Conservation (phyloP, 2,888 invertebrate genomes). For the Drosophila kokeensis region DNA sequence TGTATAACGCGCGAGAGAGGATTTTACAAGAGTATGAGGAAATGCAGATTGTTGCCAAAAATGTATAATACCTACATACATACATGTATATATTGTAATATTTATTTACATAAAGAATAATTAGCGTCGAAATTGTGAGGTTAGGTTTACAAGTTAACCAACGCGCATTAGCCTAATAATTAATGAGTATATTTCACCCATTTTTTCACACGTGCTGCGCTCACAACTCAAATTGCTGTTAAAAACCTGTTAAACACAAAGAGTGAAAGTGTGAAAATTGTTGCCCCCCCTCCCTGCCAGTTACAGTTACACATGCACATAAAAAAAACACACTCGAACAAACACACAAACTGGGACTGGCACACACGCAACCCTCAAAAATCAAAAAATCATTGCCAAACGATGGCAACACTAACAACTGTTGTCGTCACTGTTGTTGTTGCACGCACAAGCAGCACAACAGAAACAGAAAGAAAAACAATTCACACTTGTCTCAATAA, state of each 20-base stretch:
- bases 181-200: slow-evolving; percentile 46
- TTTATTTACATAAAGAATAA: neutral
- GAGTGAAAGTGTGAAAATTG: slow-evolving; percentile 79
- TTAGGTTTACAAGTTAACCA: slow-evolving; percentile 29
- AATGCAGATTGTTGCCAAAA: slow-evolving; percentile 57
- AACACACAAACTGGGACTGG: slow-evolving; percentile 32
- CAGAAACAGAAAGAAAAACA: slow-evolving; percentile 70
- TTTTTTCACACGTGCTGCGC: slow-evolving; percentile 45
- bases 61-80: slow-evolving; percentile 26
- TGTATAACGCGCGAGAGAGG: slow-evolving; percentile 59
- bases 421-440: slow-evolving; percentile 47
- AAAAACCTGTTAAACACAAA: slow-evolving; percentile 75
- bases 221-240: slow-evolving; percentile 52
- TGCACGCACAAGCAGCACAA: slow-evolving; percentile 70
- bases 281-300: slow-evolving; percentile 11
- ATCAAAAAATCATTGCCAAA: slow-evolving; percentile 77
- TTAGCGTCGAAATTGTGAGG: slow-evolving; percentile 31
- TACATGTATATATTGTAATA: slow-evolving; percentile 7
- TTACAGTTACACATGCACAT: slow-evolving; percentile 12
- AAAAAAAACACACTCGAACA: slow-evolving; percentile 21
- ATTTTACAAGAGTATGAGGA: slow-evolving; percentile 23
- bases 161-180: slow-evolving; percentile 32
- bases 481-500: slow-evolving; percentile 82
- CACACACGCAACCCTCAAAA: slow-evolving; percentile 67
- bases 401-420: slow-evolving; percentile 65